Evolutionary conservation across 2,797 vertebrate genomes (phyloP).

Genomic region (Coilia nasus): DNA sequence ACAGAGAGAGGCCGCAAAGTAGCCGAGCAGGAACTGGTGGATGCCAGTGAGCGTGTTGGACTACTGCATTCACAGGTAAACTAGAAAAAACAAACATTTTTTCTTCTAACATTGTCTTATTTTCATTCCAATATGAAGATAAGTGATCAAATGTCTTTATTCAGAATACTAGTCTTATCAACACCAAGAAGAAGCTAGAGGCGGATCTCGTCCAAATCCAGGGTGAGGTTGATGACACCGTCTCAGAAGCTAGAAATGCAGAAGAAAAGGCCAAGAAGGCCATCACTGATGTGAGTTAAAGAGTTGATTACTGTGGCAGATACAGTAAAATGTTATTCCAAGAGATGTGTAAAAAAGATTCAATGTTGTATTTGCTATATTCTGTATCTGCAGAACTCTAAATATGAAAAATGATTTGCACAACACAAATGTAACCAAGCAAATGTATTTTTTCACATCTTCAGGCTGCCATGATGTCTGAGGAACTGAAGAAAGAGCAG

Average conservation of each 20-base stretch:
- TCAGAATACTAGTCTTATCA: slow-evolving; percentile 81
- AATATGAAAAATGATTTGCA: neutral
- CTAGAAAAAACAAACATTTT: too few species aligned
- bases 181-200: slow-evolving; percentile 86
- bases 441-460: too few species aligned
- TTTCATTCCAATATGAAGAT: too few species aligned
- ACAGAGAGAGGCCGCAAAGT: too few species aligned
- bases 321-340: neutral
- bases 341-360: neutral
- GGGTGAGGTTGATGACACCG: slow-evolving; percentile 82
- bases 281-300: slow-evolving; percentile 83
- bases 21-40: too few species aligned
- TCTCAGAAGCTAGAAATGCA: slow-evolving; percentile 87
- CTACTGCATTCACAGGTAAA: too few species aligned
- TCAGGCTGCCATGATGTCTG: slow-evolving; percentile 88
- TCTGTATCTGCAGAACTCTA: neutral
- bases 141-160: neutral
- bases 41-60: too few species aligned
- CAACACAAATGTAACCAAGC: too few species aligned
- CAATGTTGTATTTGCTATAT: too few species aligned
- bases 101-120: too few species aligned
- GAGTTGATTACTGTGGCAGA: too few species aligned
- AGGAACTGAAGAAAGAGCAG: slow-evolving; percentile 89
- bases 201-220: slow-evolving; percentile 81
- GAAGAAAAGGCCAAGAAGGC: slow-evolving; percentile 93